Percentiles rank a stretch among this genome's conserved stretches.
These are phyloP conservation scores for Ips nitidus DNA, from an alignment of 1,140 invertebrate genomes.

Conservation along the genomic window DNA sequence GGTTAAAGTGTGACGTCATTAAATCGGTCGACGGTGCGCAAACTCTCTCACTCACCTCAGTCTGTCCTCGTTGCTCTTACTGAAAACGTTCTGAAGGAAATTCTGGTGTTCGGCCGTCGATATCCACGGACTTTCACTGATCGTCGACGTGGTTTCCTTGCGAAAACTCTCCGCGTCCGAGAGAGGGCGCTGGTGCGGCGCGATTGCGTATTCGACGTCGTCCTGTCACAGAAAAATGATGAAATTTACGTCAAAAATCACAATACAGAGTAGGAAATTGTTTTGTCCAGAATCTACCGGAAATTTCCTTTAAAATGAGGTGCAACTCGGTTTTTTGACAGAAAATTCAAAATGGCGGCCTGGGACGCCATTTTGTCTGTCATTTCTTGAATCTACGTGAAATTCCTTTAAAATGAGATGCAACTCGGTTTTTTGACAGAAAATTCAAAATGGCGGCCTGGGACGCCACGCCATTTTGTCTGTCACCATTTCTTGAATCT, in stretches of 20 bases:
- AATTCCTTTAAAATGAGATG: no score
- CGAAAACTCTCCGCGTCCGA: not conserved
- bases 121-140: slow-evolving; percentile 31
- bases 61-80: slow-evolving; percentile 30
- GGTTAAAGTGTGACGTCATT: no score
- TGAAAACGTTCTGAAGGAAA: slow-evolving; percentile 32
- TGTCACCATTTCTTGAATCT: no score
- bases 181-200: not conserved
- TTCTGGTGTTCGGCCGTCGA: slow-evolving; percentile 28
- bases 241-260: no score
- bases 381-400: no score
- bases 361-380: no score
- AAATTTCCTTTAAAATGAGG: no score
- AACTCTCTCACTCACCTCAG: slow-evolving; percentile 25
- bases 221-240: no score
- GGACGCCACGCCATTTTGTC: not conserved
- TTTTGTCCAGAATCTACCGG: not conserved
- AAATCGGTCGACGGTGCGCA: not conserved
- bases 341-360: no score
- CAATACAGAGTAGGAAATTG: no score
- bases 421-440: no score
- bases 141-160: slow-evolving; percentile 14
- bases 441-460: not conserved
- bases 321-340: no score
- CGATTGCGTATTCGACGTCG: not conserved